Conservation (phyloP, 2,888 invertebrate genomes). For the Plebejus argus region DNA sequence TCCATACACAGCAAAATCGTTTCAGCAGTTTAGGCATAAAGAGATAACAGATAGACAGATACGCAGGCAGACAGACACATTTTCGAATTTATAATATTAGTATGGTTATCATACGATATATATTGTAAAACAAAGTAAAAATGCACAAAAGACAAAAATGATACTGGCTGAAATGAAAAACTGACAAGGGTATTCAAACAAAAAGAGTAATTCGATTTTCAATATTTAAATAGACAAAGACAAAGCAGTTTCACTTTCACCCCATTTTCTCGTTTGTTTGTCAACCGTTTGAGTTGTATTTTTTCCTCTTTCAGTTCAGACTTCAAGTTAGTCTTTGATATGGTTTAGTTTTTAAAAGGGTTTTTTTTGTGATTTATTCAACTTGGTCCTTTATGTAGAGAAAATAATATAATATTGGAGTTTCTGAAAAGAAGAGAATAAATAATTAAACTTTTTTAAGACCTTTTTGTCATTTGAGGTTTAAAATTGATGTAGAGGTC, state of each 20-base stretch:
- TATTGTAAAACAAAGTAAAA: not conserved
- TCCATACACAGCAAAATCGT: too few relatives aligned
- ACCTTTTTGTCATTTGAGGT: too few relatives aligned
- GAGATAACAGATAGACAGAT: too few relatives aligned
- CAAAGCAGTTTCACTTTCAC: constrained; percentile 24
- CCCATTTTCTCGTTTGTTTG: constrained; percentile 21
- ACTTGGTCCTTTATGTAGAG: not conserved
- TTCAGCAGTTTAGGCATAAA: too few relatives aligned
- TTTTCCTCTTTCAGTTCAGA: constrained; percentile 1
- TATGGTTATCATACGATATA: not conserved
- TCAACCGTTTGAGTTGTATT: constrained; percentile 9
- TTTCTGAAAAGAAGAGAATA: too few relatives aligned
- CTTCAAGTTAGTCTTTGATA: constrained; percentile 1
- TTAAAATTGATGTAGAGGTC: too few relatives aligned
- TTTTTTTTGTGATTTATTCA: not conserved
- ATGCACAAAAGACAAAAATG: not conserved
- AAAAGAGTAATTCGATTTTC: constrained; percentile 16
- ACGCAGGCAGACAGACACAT: not conserved
- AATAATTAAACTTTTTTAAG: too few relatives aligned
- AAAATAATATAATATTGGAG: not conserved
- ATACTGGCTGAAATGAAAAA: constrained; percentile 7
- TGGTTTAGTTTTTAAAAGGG: not conserved
- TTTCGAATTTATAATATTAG: not conserved
- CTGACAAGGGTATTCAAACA: not conserved
- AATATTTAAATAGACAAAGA: constrained; percentile 19